These are phyloP conservation scores for Siniperca obscura DNA, from an alignment of 2,797 vertebrate species.

Conservation along the genomic window DNA sequence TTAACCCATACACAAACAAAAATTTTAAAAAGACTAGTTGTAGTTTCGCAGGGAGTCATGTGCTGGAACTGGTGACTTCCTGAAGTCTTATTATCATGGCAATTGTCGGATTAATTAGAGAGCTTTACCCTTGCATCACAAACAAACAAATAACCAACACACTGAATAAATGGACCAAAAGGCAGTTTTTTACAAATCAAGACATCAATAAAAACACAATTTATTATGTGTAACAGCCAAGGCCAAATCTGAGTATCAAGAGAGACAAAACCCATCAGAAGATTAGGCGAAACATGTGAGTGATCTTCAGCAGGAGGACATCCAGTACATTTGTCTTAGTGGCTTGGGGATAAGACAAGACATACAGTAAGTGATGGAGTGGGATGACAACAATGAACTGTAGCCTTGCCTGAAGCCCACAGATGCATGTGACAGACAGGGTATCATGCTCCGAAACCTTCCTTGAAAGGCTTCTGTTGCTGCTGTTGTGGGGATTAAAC, in stretches of 20 bases:
- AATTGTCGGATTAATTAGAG: neutral
- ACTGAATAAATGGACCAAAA: slow-evolving; percentile 1
- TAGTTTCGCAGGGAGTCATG: neutral
- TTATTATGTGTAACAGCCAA: slow-evolving; percentile 33
- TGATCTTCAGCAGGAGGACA: slow-evolving; percentile 67
- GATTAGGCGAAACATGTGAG: slow-evolving; percentile 63
- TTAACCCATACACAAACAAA: neutral
- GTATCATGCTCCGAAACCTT: slow-evolving; percentile 79
- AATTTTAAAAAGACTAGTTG: neutral
- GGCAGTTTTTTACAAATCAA: slow-evolving; percentile 16
- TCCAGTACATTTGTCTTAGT: slow-evolving; percentile 67
- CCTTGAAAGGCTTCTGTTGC: slow-evolving; percentile 76
- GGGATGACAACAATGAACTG: slow-evolving; percentile 69
- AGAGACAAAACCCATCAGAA: slow-evolving; percentile 39
- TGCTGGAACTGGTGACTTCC: neutral
- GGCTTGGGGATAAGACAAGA: slow-evolving; percentile 66
- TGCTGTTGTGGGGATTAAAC: slow-evolving; percentile 80
- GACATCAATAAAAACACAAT: slow-evolving; percentile 41
- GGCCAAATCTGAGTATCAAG: slow-evolving; percentile 37
- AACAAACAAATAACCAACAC: neutral
- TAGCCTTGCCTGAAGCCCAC: slow-evolving; percentile 67
- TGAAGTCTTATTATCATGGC: neutral
- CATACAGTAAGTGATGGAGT: slow-evolving; percentile 69
- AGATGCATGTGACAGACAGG: slow-evolving; percentile 78
- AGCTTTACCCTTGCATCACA: neutral